Evolutionary conservation across 2,888 invertebrate genomes (phyloP).

Genomic region (Scaptomyza flava): DNA sequence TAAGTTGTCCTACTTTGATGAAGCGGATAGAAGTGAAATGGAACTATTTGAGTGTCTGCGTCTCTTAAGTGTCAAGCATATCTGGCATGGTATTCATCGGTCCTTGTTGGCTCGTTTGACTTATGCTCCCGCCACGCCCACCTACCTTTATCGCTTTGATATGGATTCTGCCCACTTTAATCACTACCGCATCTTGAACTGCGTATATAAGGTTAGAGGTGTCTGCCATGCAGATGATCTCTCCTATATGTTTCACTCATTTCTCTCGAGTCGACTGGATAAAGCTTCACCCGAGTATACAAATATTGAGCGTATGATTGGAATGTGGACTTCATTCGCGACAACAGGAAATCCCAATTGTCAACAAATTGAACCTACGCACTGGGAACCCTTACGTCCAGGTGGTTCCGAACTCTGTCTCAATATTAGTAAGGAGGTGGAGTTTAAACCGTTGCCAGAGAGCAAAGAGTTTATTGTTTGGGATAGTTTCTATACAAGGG

Average conservation of each 20-base stretch:
- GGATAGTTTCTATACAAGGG: conserved; percentile 75
- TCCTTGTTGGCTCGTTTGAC: conserved; percentile 71
- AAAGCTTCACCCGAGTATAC: conserved; percentile 71
- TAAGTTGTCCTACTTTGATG: conserved; percentile 69
- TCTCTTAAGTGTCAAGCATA: conserved; percentile 65
- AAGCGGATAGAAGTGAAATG: conserved; percentile 49
- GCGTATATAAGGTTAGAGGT: conserved; percentile 75
- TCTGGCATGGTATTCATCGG: conserved; percentile 84
- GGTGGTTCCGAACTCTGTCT: conserved; percentile 68
- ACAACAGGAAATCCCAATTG: conserved; percentile 81
- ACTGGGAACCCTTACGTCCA: conserved; percentile 69
- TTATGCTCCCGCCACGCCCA: conserved; percentile 68
- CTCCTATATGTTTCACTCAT: conserved; percentile 81
- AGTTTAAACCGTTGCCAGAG: conserved; percentile 76
- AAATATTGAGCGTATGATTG: conserved; percentile 81
- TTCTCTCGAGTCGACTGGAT: conserved; percentile 62
- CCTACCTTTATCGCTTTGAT: conserved; percentile 83
- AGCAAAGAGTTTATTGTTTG: conserved; percentile 73
- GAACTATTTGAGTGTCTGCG: conserved; percentile 66
- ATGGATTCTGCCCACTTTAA: conserved; percentile 82
- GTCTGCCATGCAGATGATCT: conserved; percentile 83
- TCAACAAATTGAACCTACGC: conserved; percentile 60
- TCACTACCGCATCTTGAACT: conserved; percentile 76
- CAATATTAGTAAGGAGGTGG: conserved; percentile 77
- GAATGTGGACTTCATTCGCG: conserved; percentile 82